phyloP scores from a whole-genome alignment of 2,888 invertebrate species.

The Andrena trimmerana region DNA sequence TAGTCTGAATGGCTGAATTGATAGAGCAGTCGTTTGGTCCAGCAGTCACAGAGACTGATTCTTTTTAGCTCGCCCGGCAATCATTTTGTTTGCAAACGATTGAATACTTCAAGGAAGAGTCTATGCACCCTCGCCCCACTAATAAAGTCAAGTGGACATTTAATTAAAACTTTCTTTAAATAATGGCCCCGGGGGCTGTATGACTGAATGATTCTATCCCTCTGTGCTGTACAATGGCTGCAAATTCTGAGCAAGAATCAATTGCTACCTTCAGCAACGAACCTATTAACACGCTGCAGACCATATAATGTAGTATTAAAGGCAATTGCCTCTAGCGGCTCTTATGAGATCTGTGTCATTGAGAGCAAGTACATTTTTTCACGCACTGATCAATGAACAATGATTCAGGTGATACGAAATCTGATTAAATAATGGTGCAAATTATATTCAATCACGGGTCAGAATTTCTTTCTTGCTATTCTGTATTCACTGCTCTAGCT shows the following conservation, averaged over 20 bases:
- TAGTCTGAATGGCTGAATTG: conserved; percentile 5
- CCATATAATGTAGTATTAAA: conserved; percentile 34
- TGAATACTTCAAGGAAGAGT: not conserved
- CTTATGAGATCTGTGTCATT: conserved; percentile 18
- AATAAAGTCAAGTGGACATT: not conserved
- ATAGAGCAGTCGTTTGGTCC: not conserved
- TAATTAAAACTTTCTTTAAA: not conserved
- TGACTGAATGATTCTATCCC: conserved; percentile 3
- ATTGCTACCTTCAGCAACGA: conserved; percentile 30
- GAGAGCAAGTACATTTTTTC: conserved; percentile 36
- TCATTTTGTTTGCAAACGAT: not conserved
- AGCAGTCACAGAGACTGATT: not conserved
- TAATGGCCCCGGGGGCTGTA: not conserved
- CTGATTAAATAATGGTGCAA: conserved; percentile 6
- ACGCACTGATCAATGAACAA: conserved; percentile 18
- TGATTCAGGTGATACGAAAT: conserved; percentile 11
- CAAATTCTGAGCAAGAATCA: conserved; percentile 26
- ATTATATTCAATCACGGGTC: conserved; percentile 20
- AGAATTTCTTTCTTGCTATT: not conserved
- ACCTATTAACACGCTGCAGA: conserved; percentile 39
- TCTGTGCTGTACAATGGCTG: not conserved
- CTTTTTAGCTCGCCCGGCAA: not conserved
- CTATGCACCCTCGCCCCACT: too few species aligned
- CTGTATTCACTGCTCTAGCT: too few species aligned
- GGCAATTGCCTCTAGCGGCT: conserved; percentile 32